Percentiles rank a stretch among this genome's conserved stretches.
Conservation (phyloP, 2,888 invertebrate genomes). For the Bombylius major region DNA sequence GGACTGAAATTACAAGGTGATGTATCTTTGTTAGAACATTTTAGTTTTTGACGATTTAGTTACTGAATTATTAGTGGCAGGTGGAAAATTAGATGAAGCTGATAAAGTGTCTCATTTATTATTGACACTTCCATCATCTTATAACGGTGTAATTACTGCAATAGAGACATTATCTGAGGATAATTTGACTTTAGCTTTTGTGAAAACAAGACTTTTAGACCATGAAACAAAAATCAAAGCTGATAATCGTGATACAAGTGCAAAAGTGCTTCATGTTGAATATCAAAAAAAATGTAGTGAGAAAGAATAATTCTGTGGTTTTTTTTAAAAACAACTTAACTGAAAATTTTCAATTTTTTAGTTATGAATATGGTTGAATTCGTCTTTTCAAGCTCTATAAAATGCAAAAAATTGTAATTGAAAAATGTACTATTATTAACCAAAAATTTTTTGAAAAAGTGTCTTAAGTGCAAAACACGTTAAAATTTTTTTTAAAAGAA, state of each 20-base stretch:
- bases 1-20: neutral
- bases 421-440: no score
- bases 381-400: no score
- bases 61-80: slow-evolving; percentile 22
- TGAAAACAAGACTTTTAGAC: slow-evolving; percentile 22
- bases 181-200: slow-evolving; percentile 24
- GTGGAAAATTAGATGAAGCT: slow-evolving; percentile 25
- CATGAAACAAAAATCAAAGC: slow-evolving; percentile 4
- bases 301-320: no score
- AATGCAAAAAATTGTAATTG: no score
- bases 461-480: no score
- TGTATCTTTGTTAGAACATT: neutral
- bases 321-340: no score
- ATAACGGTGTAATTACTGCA: slow-evolving; percentile 16
- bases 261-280: neutral
- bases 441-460: no score
- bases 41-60: slow-evolving; percentile 23
- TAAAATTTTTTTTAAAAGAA: no score
- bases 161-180: slow-evolving; percentile 15
- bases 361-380: no score
- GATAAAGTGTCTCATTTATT: slow-evolving; percentile 27
- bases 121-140: slow-evolving; percentile 22
- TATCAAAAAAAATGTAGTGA: no score
- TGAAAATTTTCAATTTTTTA: no score
- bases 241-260: slow-evolving; percentile 1